A percentile compares a stretch with the other conserved stretches of the same genome.
Evolutionary conservation across 2,797 vertebrate species (phyloP).

Genomic region (Furcifer pardalis): DNA sequence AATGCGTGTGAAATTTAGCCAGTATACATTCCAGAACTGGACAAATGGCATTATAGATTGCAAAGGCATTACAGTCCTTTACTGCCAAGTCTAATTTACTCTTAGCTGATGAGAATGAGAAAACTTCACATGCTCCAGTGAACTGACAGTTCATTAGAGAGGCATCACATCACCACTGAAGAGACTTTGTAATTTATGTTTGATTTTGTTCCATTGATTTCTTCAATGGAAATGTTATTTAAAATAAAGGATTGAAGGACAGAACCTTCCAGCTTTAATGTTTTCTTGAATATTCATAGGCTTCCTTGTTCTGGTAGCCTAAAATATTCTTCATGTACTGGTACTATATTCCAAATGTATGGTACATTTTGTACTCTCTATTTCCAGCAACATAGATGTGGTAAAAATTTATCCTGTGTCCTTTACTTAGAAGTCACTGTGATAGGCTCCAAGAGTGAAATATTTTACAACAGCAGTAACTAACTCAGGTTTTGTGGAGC

Average conservation of each 20-base stretch:
- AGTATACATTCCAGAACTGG: not conserved
- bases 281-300: not conserved
- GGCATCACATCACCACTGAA: not conserved
- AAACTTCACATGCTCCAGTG: not conserved
- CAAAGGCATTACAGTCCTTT: not conserved
- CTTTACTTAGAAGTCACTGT: not conserved
- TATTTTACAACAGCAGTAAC: too few relatives aligned
- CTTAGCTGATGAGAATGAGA: not conserved
- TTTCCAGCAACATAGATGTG: not conserved
- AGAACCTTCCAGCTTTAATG: not conserved
- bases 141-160: slow-evolving; percentile 2
- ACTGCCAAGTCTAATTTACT: not conserved
- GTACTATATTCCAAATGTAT: too few relatives aligned
- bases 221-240: not conserved
- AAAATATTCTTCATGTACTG: too few relatives aligned
- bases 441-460: too few relatives aligned
- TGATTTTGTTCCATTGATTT: not conserved
- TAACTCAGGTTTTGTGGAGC: too few relatives aligned
- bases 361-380: not conserved
- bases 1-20: not conserved
- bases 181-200: not conserved
- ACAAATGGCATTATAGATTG: not conserved
- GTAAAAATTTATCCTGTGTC: not conserved
- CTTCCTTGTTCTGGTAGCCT: too few relatives aligned
- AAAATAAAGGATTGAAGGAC: not conserved